Conservation (phyloP, 2,797 vertebrate genomes). For the Notoglanidium macrostoma region DNA sequence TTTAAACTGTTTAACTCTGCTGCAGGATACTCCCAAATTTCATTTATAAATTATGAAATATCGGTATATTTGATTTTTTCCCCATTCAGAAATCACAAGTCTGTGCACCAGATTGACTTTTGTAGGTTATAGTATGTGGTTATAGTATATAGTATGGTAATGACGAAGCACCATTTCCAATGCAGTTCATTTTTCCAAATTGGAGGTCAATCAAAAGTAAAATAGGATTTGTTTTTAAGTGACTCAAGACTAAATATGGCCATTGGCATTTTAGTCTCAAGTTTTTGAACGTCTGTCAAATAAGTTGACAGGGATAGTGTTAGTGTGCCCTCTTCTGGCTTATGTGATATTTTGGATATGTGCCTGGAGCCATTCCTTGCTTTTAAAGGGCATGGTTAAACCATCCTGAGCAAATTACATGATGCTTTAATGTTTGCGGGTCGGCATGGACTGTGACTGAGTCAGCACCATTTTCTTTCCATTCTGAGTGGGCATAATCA, state of each 20-base stretch:
- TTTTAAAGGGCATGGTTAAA: slow-evolving; percentile 26
- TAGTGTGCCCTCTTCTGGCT: slow-evolving; percentile 72
- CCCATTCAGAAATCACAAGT: background rate
- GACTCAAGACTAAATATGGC: background rate
- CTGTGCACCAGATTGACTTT: background rate
- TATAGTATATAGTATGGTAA: background rate
- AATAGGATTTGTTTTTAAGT: background rate
- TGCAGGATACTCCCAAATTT: background rate
- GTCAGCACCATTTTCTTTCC: slow-evolving; percentile 20
- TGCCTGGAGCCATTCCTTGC: background rate
- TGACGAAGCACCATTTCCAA: background rate
- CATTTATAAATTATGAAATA: background rate
- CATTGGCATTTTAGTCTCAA: background rate
- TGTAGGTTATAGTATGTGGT: background rate
- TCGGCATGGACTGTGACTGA: slow-evolving; percentile 20
- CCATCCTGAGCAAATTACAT: slow-evolving; percentile 26
- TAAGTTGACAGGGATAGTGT: slow-evolving; percentile 35
- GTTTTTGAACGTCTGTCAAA: slow-evolving; percentile 18
- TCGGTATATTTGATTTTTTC: background rate
- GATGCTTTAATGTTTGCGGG: slow-evolving; percentile 11
- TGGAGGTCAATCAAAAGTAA: background rate
- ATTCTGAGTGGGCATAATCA: background rate
- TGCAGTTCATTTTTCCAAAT: background rate
- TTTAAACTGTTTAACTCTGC: background rate
- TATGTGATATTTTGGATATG: slow-evolving; percentile 32